Base-by-base conservation (phyloP, 1,140 invertebrate genomes). In the Bombus superbus region DNA sequence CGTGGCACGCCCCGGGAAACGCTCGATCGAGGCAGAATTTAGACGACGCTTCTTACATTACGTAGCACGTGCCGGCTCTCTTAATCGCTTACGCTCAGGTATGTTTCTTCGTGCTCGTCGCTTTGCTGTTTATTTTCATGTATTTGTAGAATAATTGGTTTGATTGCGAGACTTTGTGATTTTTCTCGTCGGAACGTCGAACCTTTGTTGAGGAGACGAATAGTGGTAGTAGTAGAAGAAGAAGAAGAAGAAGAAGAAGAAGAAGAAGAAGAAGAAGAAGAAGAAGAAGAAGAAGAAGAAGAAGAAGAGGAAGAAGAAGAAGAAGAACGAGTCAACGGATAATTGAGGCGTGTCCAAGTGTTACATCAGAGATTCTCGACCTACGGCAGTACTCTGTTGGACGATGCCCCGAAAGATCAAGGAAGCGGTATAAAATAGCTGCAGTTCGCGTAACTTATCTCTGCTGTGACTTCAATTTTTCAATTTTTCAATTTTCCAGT, bases 1-100 rank as follows among this genome's bases (percentile, higher is more conserved):
- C 66, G 76, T 35, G 77, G 78, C 64, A 35, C 53, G 75, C 38
- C 35, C 57, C 53, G 47, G 68, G 53, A 80, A 85, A 85, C 77
- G 32, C n/a, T 64, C 40, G 66, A 53, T 57, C 28, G 44, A 64
- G n/a, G 25, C 22, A 73, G 79, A 80, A 72, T 74, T 57, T n/a
- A 75, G 22, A 62, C 44, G 38, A 81, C 9, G 71, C 79, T 57
- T 81, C 66, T 81, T 85, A 35, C 76, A 80, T 62, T 71, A 25
- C 13, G 62, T 62, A 73, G 38, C 76, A 38, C 57, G 77, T 59
- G 59, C 32, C 59, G 42, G 5, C 40, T 40, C 40, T 40, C 47
- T 80, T 85, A 80, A 85, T 80, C 57, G 76, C 2, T 72, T 72
- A 47, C 53, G 40, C 76, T 28, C 18, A 28, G 40, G 42, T 35